Evolutionary conservation across 53 echinoderm and acorn worm species (phyloP).

Genomic region (Antedon mediterranea): DNA sequence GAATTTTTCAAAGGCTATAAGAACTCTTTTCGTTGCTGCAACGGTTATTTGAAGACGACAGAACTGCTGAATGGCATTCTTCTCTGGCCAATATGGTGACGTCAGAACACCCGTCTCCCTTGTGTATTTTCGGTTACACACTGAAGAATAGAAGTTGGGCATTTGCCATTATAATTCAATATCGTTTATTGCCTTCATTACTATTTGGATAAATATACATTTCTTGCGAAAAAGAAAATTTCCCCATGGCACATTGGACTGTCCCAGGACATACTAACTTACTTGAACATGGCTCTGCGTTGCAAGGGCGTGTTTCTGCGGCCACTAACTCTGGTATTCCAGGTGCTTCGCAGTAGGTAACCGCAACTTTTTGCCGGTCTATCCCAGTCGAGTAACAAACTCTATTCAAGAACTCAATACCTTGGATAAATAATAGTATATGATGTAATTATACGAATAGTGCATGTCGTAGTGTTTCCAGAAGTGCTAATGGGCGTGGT

Average conservation of each 20-base stretch:
- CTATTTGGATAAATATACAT: too few relatives aligned
- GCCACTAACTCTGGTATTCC: not conserved
- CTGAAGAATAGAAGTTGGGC: conserved; percentile 3
- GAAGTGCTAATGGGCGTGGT: too few relatives aligned
- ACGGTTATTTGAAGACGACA: conserved; percentile 29
- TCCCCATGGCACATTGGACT: too few relatives aligned
- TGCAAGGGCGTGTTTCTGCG: conserved; percentile 13
- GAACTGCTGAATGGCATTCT: conserved; percentile 27
- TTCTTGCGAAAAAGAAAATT: too few relatives aligned
- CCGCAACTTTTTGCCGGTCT: not conserved
- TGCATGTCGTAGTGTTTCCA: too few relatives aligned
- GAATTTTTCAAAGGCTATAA: conserved; percentile 33
- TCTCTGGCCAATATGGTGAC: conserved; percentile 52
- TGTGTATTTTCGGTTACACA: conserved; percentile 33
- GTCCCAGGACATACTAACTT: conserved; percentile 9
- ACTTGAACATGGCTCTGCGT: conserved; percentile 27
- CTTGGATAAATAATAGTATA: not conserved
- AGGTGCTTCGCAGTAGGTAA: conserved; percentile 11
- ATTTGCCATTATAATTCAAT: too few relatives aligned
- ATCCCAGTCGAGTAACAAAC: conserved; percentile 6
- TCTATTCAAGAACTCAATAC: not conserved
- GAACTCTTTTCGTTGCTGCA: conserved; percentile 7
- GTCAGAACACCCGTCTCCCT: conserved; percentile 18
- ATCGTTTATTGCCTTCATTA: too few relatives aligned
- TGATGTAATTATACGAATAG: too few relatives aligned